Conservation (phyloP, 2,888 invertebrate species). For the Luperina nickerlii region DNA sequence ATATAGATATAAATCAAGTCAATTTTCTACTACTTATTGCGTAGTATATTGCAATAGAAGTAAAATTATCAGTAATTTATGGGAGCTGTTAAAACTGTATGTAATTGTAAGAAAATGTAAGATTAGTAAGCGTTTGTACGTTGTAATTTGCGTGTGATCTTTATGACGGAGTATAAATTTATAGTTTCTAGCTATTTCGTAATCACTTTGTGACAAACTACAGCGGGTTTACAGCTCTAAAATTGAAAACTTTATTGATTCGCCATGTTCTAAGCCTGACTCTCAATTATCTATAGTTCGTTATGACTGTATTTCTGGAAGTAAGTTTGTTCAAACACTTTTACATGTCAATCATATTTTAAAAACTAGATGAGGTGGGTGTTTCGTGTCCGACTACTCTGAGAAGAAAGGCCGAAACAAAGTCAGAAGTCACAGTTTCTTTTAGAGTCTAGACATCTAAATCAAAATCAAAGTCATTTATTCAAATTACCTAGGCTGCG, state of each 20-base stretch:
- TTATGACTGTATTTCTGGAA: not conserved
- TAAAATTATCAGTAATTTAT: not conserved
- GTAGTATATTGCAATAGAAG: not conserved
- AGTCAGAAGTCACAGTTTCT: not conserved
- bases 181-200: conserved; percentile 17
- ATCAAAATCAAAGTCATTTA: not conserved
- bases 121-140: not conserved
- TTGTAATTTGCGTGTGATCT: conserved; percentile 28
- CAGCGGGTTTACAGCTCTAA: not conserved
- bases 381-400: not conserved
- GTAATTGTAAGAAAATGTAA: not conserved
- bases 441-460: not conserved
- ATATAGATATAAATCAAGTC: not conserved
- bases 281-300: not conserved
- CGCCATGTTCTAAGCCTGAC: not conserved
- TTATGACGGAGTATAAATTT: conserved; percentile 23
- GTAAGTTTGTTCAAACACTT: not conserved
- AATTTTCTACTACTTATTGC: not conserved
- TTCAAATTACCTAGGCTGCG: not conserved
- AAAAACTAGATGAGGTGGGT: not conserved
- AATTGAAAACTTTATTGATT: conserved; percentile 19
- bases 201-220: conserved; percentile 11
- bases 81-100: not conserved
- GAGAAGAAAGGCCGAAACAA: not conserved
- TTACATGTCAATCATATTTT: not conserved